Conservation (phyloP, 2,888 invertebrate species). For the Branchellion lobata region DNA sequence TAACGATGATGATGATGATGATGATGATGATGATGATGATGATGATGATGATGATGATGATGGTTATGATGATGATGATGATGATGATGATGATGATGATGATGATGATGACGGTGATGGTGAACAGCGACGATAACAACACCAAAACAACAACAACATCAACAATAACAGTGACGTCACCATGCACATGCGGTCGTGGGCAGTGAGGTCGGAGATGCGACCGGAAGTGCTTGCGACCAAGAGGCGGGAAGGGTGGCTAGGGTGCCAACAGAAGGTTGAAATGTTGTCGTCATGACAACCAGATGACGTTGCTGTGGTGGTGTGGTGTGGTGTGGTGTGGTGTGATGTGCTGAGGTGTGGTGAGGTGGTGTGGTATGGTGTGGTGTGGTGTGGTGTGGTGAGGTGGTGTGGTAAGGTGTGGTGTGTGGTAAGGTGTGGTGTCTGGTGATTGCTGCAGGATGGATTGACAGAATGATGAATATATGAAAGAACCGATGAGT, state of each 20-base stretch:
- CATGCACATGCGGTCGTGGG: constrained; percentile 79
- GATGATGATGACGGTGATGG: neutral
- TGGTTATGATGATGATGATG: too few species aligned
- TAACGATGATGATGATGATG: neutral
- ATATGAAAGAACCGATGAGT: too few species aligned
- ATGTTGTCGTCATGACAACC: constrained; percentile 60
- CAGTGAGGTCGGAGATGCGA: constrained; percentile 72
- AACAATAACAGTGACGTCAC: constrained; percentile 51
- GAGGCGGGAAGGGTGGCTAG: constrained; percentile 75
- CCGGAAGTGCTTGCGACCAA: constrained; percentile 71
- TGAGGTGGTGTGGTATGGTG: neutral
- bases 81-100: neutral
- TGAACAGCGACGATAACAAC: neutral
- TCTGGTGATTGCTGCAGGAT: too few species aligned
- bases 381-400: too few species aligned
- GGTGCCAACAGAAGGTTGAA: constrained; percentile 85
- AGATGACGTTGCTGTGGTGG: neutral
- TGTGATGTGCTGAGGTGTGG: neutral
- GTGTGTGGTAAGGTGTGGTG: too few species aligned
- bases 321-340: neutral
- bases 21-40: neutral
- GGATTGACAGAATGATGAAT: too few species aligned
- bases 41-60: neutral
- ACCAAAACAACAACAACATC: too few species aligned
- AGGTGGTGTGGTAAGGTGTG: too few species aligned